phyloP scores from a whole-genome alignment of 1,140 invertebrate genomes.

The Papilio glaucus region DNA sequence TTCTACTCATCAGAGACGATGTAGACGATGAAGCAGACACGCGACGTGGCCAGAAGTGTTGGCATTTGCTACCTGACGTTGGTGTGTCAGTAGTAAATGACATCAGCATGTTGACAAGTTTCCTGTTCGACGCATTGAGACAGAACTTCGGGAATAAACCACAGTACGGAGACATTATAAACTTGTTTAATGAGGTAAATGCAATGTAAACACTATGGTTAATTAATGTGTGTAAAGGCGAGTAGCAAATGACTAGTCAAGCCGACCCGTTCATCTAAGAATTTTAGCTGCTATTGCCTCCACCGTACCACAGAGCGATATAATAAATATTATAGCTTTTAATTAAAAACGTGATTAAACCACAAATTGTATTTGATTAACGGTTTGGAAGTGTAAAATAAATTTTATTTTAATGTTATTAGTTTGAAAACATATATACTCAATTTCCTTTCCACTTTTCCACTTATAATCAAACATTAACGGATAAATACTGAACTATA shows the following conservation, averaged over 20 bases:
- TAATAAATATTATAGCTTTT: too few relatives aligned
- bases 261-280: too few relatives aligned
- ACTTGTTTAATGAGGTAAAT: constrained; percentile 91
- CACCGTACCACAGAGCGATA: too few relatives aligned
- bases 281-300: too few relatives aligned
- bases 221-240: constrained; percentile 45
- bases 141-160: constrained; percentile 89
- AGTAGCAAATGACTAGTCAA: too few relatives aligned
- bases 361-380: too few relatives aligned
- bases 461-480: background rate
- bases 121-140: constrained; percentile 89
- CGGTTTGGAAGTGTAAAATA: too few relatives aligned
- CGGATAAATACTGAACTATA: background rate
- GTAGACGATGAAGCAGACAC: constrained; percentile 94
- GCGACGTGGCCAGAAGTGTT: constrained; percentile 93
- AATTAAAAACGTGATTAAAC: too few relatives aligned
- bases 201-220: constrained; percentile 18
- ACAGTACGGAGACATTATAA: constrained; percentile 88
- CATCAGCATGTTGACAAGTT: constrained; percentile 76
- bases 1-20: constrained; percentile 94
- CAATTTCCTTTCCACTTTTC: too few relatives aligned
- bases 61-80: constrained; percentile 92
- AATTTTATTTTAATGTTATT: too few relatives aligned
- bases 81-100: constrained; percentile 95
- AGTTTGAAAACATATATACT: background rate